Percentiles rank a stretch among this genome's conserved stretches.
Evolutionary conservation across 1,140 invertebrate species (phyloP).

Genomic region (Galendromus occidentalis): DNA sequence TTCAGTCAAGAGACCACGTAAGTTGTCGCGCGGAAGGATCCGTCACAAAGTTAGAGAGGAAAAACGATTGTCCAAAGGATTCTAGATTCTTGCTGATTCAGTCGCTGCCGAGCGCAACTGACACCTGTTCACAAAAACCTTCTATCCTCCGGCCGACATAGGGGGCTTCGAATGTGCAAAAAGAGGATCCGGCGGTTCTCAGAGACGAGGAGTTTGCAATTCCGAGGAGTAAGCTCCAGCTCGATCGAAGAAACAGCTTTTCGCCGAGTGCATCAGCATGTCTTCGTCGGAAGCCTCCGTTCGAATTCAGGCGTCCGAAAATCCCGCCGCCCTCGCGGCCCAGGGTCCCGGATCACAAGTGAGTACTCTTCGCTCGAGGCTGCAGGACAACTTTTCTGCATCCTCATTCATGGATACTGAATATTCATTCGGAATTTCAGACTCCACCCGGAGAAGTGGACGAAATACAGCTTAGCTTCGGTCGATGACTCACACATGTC

Average conservation of each 20-base stretch:
- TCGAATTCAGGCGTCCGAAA: neutral
- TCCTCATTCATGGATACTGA: too few relatives aligned
- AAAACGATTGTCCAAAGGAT: too few relatives aligned
- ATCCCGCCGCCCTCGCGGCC: neutral
- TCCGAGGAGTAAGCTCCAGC: neutral
- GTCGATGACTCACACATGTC: neutral
- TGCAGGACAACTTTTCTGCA: neutral
- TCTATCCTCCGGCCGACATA: too few relatives aligned
- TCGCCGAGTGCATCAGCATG: neutral
- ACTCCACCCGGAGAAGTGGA: constrained; percentile 3
- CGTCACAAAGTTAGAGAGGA: too few relatives aligned
- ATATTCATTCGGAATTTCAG: neutral
- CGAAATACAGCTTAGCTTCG: neutral
- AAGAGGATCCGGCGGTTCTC: neutral
- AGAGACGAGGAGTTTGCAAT: neutral
- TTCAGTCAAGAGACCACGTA: too few relatives aligned
- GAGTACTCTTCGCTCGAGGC: neutral
- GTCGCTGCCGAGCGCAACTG: too few relatives aligned
- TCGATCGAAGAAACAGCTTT: neutral
- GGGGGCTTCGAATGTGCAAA: neutral
- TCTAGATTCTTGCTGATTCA: too few relatives aligned
- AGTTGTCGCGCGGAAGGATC: too few relatives aligned
- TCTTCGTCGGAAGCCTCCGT: neutral
- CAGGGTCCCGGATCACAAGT: neutral
- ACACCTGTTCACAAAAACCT: too few relatives aligned